A percentile compares a stretch with the other conserved stretches of the same genome.
phyloP scores from a whole-genome alignment of 2,888 invertebrate genomes.

The Agriopis marginaria region DNA sequence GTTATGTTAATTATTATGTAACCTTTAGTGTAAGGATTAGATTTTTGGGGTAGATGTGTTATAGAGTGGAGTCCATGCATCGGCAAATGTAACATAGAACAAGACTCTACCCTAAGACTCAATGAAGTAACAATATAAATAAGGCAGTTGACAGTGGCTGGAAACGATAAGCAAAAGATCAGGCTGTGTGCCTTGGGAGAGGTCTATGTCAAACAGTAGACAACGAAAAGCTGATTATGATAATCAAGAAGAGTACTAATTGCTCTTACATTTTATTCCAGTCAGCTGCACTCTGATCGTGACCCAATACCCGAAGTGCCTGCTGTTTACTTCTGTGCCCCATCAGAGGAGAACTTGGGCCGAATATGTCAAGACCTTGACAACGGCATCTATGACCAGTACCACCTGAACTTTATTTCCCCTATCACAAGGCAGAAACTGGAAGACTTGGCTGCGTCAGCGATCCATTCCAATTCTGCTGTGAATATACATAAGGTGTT shows the following conservation, averaged over 20 bases:
- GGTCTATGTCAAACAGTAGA: no score
- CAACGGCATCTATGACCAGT: conserved; percentile 96
- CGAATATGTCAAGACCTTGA: conserved; percentile 96
- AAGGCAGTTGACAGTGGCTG: no score
- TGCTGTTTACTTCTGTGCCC: conserved; percentile 98
- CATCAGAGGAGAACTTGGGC: conserved; percentile 97
- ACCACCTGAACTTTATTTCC: conserved; percentile 98
- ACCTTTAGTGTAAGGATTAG: no score
- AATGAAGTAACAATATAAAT: no score
- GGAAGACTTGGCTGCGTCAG: conserved; percentile 97
- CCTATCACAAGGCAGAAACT: conserved; percentile 97
- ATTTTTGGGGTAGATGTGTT: no score
- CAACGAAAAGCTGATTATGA: background rate
- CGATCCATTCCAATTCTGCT: conserved; percentile 96
- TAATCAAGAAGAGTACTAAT: background rate
- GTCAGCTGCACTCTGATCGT: conserved; percentile 94
- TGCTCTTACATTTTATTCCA: conserved; percentile 65
- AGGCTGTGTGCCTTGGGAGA: no score
- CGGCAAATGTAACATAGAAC: no score
- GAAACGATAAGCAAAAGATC: no score
- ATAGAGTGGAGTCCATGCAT: no score
- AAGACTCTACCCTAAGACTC: no score
- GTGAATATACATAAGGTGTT: conserved; percentile 97
- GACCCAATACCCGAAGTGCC: conserved; percentile 99
- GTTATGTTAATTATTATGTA: no score